Conservation (phyloP, 1,140 invertebrate genomes). For the Anagrus nilaparvatae region DNA sequence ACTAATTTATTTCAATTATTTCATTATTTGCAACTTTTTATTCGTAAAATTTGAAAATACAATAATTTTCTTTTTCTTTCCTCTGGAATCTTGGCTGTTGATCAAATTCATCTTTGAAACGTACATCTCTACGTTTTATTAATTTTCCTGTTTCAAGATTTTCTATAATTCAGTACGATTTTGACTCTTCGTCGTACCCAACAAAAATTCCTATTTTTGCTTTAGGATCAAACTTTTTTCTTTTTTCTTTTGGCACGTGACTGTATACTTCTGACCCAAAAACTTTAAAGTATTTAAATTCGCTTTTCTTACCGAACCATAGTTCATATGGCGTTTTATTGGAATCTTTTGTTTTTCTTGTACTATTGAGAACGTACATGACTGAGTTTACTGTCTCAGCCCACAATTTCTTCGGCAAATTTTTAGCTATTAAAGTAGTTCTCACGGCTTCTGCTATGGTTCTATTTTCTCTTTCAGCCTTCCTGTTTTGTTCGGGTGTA, state of each 20-base stretch:
- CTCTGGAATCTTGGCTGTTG: background rate
- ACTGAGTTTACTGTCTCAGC: slow-evolving; percentile 16
- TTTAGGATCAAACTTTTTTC: slow-evolving; percentile 19
- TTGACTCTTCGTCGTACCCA: slow-evolving; percentile 16
- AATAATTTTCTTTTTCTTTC: background rate
- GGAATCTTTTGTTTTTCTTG: background rate
- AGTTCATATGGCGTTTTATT: slow-evolving; percentile 23
- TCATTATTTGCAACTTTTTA: no score
- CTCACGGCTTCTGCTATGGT: slow-evolving; percentile 26
- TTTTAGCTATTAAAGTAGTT: slow-evolving; percentile 12
- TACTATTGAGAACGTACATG: slow-evolving; percentile 14
- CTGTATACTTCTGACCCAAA: slow-evolving; percentile 20
- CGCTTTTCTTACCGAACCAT: slow-evolving; percentile 20
- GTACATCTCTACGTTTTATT: no score
- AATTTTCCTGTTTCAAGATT: no score
- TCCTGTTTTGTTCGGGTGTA: slow-evolving; percentile 27
- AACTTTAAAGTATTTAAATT: slow-evolving; percentile 20
- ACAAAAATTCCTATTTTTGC: slow-evolving; percentile 17
- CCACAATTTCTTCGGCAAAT: slow-evolving; percentile 14
- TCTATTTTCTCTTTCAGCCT: slow-evolving; percentile 28
- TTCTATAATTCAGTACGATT: slow-evolving; percentile 2
- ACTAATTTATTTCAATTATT: no score
- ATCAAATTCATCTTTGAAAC: background rate
- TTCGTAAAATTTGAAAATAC: background rate
- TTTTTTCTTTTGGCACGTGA: slow-evolving; percentile 11